Base-by-base conservation (phyloP, 2,113 vertebrate species). In the Cochlearius cochlearius region DNA sequence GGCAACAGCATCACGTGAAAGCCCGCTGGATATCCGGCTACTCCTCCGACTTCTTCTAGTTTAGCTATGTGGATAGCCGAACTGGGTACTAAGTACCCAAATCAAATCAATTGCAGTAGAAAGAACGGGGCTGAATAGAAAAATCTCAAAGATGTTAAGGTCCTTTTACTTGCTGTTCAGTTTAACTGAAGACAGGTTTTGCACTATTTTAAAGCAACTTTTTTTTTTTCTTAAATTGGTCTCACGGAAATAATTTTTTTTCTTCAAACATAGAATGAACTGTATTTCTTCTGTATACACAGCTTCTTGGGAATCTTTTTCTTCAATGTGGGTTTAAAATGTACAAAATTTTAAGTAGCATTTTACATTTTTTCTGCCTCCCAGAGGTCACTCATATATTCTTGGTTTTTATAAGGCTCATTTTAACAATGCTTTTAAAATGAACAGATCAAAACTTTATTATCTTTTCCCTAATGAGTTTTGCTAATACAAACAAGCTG, bases 1-100 rank as follows among this genome's bases (percentile, higher is more conserved):
- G 91, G 94, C 96, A 97, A 96, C 94, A 71, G 49, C 68, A 76
- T 59, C 87, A 55, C 15, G 3, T 50, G 81, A 89, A 59, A 92
- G 30, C 68, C 62, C 12, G 0, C 38, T 88, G 84, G 59, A 94
- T 75, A 92, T 39, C 13, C 0, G 2, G 36, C 76, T 91, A 34
- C 58, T 93, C 49, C 66, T 85, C 72, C 5, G 12, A 77, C 34
- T 69, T 67, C 4, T 82, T 39, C 64, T 56, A 7, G 45, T 50
- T 85, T 5, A 78, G 64, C 81, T 84, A 2, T 11, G 29, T 47
- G 43, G 55, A 49, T 34, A 79, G 41, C 32, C 2, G 0, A 56
- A 79, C 12, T 69, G 81, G 30, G 34, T 67, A 58, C 68, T 63
- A 50, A 94, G 71, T 41, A 73, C 30, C 60, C 75, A 92, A 83